Conservation (phyloP, 2,797 vertebrate genomes). For the Champsocephalus gunnari region DNA sequence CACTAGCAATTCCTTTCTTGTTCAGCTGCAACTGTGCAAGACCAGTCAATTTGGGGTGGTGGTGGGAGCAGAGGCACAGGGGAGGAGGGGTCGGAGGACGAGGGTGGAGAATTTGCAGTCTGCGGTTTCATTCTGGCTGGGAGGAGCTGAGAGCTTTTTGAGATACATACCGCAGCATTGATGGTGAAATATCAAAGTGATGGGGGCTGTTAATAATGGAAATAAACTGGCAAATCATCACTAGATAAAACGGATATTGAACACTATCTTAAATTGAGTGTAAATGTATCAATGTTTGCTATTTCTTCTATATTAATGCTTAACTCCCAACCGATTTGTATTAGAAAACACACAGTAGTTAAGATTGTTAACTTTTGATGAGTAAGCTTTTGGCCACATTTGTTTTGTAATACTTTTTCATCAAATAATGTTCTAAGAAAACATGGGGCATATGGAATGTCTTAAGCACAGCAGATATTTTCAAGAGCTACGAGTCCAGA, state of each 20-base stretch:
- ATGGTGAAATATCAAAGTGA: constrained; percentile 81
- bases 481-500: background rate
- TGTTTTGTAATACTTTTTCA: background rate
- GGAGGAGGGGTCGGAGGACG: constrained; percentile 74
- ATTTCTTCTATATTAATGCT: constrained; percentile 46
- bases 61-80: constrained; percentile 89
- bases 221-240: constrained; percentile 79
- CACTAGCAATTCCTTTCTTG: constrained; percentile 99
- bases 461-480: constrained; percentile 20
- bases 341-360: constrained; percentile 15
- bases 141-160: constrained; percentile 67
- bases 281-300: constrained; percentile 72
- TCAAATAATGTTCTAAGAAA: background rate
- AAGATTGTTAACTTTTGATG: background rate
- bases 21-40: constrained; percentile 99
- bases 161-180: constrained; percentile 71
- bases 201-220: constrained; percentile 78
- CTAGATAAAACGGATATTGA: constrained; percentile 69
- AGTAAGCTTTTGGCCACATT: background rate
- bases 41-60: constrained; percentile 96
- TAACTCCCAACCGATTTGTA: constrained; percentile 22
- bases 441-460: constrained; percentile 20
- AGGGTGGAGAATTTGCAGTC: constrained; percentile 69
- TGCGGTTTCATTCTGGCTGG: constrained; percentile 62
- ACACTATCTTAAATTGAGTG: constrained; percentile 71